A percentile compares a stretch with the other conserved stretches of the same genome.
These are phyloP conservation scores for Cyclina sinensis DNA, from an alignment of 1,140 invertebrate genomes.

Conservation along the genomic window DNA sequence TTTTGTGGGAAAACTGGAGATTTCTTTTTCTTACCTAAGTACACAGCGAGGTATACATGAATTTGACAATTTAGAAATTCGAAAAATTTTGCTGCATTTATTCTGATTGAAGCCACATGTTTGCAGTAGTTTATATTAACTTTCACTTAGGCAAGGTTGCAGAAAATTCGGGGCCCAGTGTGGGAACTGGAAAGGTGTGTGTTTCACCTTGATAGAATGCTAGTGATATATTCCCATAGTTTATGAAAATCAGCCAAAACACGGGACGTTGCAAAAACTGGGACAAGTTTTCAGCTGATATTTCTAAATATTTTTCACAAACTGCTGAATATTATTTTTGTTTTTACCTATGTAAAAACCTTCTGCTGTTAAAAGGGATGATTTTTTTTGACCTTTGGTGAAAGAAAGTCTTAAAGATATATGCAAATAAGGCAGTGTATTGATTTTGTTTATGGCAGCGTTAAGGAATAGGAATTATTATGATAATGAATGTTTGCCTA, in stretches of 20 bases:
- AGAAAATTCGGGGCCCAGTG: background rate
- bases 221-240: constrained; percentile 13
- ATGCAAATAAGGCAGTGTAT: constrained; percentile 58
- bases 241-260: constrained; percentile 29
- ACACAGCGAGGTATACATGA: constrained; percentile 5
- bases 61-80: constrained; percentile 53
- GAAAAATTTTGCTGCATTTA: constrained; percentile 28
- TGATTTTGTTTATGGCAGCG: constrained; percentile 39
- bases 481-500: constrained; percentile 35
- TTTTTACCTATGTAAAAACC: background rate
- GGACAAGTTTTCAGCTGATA: background rate
- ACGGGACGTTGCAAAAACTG: background rate
- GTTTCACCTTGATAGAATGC: constrained; percentile 13
- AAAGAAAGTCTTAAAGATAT: background rate
- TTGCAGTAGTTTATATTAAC: constrained; percentile 3
- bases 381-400: background rate
- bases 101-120: constrained; percentile 56
- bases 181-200: background rate
- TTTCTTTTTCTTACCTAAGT: background rate
- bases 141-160: constrained; percentile 28
- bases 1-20: background rate
- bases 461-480: constrained; percentile 52
- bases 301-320: background rate
- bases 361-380: background rate
- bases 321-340: background rate